phyloP scores from a whole-genome alignment of 2,888 invertebrate genomes.

The Ectemnius continuus region DNA sequence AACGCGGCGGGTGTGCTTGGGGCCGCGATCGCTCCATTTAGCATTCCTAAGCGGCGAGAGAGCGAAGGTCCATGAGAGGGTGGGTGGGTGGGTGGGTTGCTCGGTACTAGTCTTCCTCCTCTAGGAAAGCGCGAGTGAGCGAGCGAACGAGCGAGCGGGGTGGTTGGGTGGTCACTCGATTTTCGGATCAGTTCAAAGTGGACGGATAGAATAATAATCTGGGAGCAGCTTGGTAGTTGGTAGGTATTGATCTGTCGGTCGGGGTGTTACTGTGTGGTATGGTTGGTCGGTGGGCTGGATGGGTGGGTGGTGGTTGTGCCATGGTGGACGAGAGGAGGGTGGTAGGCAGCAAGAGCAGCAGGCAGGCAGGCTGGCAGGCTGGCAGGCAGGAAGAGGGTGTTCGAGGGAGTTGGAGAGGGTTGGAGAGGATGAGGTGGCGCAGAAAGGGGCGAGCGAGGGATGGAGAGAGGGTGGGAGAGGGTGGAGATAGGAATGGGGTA shows the following conservation, averaged over 20 bases:
- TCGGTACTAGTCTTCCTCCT: no score
- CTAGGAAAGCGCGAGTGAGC: no score
- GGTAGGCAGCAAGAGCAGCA: neutral
- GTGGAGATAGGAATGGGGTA: conserved; percentile 59
- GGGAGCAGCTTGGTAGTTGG: conserved; percentile 74
- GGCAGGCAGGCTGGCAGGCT: neutral
- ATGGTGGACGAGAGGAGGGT: conserved; percentile 57
- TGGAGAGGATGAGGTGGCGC: conserved; percentile 51
- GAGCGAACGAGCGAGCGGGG: no score
- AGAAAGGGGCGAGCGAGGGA: no score
- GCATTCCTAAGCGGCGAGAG: no score
- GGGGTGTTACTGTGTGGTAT: conserved; percentile 74
- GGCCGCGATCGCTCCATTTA: no score
- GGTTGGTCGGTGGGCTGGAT: conserved; percentile 70
- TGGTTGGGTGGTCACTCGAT: conserved; percentile 55
- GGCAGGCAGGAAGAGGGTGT: conserved; percentile 33
- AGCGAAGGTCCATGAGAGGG: no score
- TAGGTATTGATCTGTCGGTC: conserved; percentile 75
- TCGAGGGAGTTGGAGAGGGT: conserved; percentile 29
- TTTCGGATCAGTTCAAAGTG: conserved; percentile 68
- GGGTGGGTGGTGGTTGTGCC: conserved; percentile 53
- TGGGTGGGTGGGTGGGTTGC: no score
- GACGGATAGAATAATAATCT: conserved; percentile 75
- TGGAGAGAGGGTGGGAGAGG: conserved; percentile 18
- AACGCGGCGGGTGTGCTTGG: no score